Conservation (phyloP, 2,888 invertebrate species). For the Sceliomorpha sp. region DNA sequence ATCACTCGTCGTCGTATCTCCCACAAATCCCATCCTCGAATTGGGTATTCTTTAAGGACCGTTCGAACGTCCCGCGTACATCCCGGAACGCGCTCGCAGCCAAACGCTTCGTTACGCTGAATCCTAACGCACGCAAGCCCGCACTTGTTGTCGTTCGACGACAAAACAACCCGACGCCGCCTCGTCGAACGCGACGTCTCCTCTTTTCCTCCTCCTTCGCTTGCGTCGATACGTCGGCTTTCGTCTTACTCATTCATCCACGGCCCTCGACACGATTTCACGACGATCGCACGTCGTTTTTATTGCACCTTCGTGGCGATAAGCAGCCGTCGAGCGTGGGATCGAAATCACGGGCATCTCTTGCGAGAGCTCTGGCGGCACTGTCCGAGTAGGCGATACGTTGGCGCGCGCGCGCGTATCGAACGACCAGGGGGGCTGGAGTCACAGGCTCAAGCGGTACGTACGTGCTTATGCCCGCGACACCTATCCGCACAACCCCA, state of each 20-base stretch:
- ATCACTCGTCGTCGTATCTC: neutral
- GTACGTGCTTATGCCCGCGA: slow-evolving; percentile 41
- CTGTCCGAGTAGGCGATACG: slow-evolving; percentile 67
- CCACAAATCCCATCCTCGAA: neutral
- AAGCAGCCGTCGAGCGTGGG: slow-evolving; percentile 54
- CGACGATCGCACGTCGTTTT: slow-evolving; percentile 16
- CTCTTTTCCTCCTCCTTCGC: too few relatives aligned
- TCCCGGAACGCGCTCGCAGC: neutral
- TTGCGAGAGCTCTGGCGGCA: slow-evolving; percentile 78
- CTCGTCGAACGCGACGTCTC: too few relatives aligned
- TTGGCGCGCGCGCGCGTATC: slow-evolving; percentile 72
- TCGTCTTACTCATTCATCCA: too few relatives aligned
- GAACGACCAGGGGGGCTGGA: slow-evolving; percentile 61
- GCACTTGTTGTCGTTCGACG: too few relatives aligned
- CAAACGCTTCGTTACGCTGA: neutral
- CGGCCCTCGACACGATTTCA: too few relatives aligned
- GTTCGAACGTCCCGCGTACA: neutral
- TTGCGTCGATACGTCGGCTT: too few relatives aligned
- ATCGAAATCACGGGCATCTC: slow-evolving; percentile 76
- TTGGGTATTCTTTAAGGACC: neutral
- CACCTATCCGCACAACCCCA: slow-evolving; percentile 52
- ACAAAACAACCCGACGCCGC: too few relatives aligned
- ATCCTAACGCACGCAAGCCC: too few relatives aligned
- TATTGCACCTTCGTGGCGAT: slow-evolving; percentile 15
- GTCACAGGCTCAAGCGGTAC: slow-evolving; percentile 51